These are phyloP conservation scores for Spinus pinus DNA, from an alignment of 2,797 vertebrate genomes.

Conservation along the genomic window DNA sequence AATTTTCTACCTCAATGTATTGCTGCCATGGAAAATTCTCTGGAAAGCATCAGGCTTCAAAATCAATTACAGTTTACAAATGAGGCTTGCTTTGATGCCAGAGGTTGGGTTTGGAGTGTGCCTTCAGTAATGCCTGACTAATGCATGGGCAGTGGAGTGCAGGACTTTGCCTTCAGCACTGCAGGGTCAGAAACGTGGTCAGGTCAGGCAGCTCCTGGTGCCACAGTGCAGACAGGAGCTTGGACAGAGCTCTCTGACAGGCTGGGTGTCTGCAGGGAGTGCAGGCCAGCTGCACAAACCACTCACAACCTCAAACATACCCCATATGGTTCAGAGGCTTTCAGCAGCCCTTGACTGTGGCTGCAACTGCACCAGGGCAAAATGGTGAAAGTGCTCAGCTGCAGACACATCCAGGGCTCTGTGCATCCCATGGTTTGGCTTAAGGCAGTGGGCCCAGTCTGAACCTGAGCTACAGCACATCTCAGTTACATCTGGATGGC, in stretches of 20 bases:
- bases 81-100: slow-evolving; percentile 7
- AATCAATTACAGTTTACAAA: slow-evolving; percentile 30
- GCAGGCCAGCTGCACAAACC: not conserved
- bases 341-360: not conserved
- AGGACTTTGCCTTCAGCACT: not conserved
- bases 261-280: not conserved
- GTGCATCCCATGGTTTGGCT: not conserved
- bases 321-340: not conserved
- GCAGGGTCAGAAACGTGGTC: not conserved
- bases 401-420: not conserved
- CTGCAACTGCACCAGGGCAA: not conserved
- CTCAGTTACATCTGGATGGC: not conserved
- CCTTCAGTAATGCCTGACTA: not conserved
- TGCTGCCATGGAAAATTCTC: slow-evolving; percentile 13
- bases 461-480: not conserved
- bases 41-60: slow-evolving; percentile 14
- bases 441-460: not conserved
- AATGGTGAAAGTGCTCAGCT: not conserved
- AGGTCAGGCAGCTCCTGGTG: not conserved
- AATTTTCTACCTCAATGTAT: slow-evolving; percentile 21
- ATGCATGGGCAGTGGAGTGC: not conserved
- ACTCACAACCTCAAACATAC: not conserved
- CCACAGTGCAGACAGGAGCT: not conserved
- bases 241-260: not conserved
- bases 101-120: not conserved